phyloP scores from a whole-genome alignment of 2,113 vertebrate species.

The Tautogolabrus adspersus region DNA sequence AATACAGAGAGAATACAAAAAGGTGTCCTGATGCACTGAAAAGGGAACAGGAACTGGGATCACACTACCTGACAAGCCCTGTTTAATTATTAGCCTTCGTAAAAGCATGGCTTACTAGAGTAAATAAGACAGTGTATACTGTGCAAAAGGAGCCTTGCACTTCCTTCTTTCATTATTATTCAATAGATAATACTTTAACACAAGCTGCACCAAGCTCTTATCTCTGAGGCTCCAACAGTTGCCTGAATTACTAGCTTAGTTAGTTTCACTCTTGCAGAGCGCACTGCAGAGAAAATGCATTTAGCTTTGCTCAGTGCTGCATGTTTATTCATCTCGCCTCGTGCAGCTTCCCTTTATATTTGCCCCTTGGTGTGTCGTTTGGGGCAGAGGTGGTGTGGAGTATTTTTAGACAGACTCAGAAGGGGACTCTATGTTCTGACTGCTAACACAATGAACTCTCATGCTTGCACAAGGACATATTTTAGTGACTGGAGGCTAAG shows the following conservation, averaged over 20 bases:
- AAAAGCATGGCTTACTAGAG: not conserved
- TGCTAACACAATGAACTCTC: constrained; percentile 71
- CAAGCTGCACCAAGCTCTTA: not conserved
- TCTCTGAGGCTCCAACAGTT: not conserved
- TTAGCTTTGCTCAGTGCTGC: constrained; percentile 7
- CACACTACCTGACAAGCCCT: not conserved
- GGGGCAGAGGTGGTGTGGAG: constrained; percentile 59
- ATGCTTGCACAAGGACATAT: constrained; percentile 68
- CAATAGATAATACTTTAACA: not conserved
- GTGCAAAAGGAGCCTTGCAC: not conserved
- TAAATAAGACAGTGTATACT: not conserved
- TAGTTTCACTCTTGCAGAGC: not conserved
- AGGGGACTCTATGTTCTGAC: constrained; percentile 54
- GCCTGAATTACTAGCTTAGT: not conserved
- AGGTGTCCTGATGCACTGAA: not conserved
- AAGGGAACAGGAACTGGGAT: not conserved
- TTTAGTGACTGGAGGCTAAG: constrained; percentile 51
- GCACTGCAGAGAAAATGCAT: not conserved
- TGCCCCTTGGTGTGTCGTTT: constrained; percentile 59
- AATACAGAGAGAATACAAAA: not conserved
- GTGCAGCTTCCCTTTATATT: constrained; percentile 42
- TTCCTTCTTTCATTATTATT: not conserved
- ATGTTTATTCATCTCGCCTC: constrained; percentile 45
- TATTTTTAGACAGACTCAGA: constrained; percentile 74
- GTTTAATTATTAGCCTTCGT: not conserved